phyloP scores from a whole-genome alignment of 2,888 invertebrate genomes.

The Eumerus sabulonum region DNA sequence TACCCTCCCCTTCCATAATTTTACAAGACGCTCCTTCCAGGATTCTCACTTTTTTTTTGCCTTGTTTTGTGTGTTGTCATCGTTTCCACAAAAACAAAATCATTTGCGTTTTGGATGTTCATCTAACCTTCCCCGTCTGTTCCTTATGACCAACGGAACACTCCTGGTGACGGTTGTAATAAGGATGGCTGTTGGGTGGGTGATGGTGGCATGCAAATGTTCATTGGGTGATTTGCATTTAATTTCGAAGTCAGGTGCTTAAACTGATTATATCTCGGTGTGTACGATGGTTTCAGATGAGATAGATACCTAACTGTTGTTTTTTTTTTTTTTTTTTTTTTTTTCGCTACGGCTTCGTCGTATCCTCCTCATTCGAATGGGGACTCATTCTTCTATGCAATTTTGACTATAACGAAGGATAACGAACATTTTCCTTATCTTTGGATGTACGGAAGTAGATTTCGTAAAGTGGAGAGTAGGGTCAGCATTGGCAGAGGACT shows the following conservation, averaged over 20 bases:
- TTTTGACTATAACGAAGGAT: slow-evolving; percentile 28
- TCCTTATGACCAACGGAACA: too few relatives aligned
- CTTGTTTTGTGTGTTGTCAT: slow-evolving; percentile 16
- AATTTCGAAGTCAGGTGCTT: slow-evolving; percentile 68
- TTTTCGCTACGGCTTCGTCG: slow-evolving; percentile 23
- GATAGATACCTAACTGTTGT: slow-evolving; percentile 4
- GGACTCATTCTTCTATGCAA: slow-evolving; percentile 42
- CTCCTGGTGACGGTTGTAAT: too few relatives aligned
- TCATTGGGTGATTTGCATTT: slow-evolving; percentile 68
- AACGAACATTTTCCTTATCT: slow-evolving; percentile 61
- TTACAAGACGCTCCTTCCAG: slow-evolving; percentile 54
- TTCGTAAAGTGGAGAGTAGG: slow-evolving; percentile 40
- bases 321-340: too few relatives aligned
- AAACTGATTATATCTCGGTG: slow-evolving; percentile 60
- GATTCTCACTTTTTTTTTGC: slow-evolving; percentile 18
- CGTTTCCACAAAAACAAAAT: background rate
- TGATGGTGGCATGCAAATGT: slow-evolving; percentile 58
- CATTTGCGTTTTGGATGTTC: too few relatives aligned
- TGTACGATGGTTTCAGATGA: slow-evolving; percentile 18
- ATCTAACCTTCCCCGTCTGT: too few relatives aligned
- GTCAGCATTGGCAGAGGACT: slow-evolving; percentile 54
- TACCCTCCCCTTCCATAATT: slow-evolving; percentile 24
- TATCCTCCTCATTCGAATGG: slow-evolving; percentile 32
- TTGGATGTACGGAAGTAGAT: slow-evolving; percentile 2
- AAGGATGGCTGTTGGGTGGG: too few relatives aligned